phyloP scores from a whole-genome alignment of 2,797 vertebrate genomes.

The Hipposideros larvatus region DNA sequence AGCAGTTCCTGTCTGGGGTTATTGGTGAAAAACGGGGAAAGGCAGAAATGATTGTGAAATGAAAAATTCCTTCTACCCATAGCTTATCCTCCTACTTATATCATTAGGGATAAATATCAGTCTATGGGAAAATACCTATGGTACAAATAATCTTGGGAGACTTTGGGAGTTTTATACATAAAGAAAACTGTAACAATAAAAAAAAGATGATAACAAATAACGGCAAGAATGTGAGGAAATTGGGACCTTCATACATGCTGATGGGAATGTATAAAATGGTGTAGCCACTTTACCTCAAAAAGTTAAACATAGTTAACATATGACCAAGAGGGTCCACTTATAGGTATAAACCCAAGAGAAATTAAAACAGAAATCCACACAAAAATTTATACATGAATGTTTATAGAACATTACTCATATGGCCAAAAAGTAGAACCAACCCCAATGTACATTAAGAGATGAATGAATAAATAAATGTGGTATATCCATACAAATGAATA shows the following conservation, averaged over 20 bases:
- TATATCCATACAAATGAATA: background rate
- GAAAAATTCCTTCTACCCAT: background rate
- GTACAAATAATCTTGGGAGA: background rate
- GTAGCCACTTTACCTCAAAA: background rate
- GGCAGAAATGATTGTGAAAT: conserved; percentile 43
- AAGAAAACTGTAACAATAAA: background rate
- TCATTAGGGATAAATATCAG: background rate
- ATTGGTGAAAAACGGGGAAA: background rate
- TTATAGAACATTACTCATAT: background rate
- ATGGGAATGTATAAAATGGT: background rate
- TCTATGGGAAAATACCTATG: background rate
- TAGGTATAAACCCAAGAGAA: background rate
- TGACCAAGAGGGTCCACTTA: background rate
- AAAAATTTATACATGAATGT: background rate
- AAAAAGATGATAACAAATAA: background rate
- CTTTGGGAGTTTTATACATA: background rate
- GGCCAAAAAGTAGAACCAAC: background rate
- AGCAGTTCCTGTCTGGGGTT: background rate
- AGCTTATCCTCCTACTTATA: background rate
- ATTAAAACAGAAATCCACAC: background rate
- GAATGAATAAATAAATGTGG: background rate
- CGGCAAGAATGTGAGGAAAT: background rate
- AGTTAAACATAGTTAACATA: background rate
- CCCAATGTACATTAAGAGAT: background rate
- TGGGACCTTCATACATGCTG: background rate